A percentile compares a stretch with the other conserved stretches of the same genome.
Conservation (phyloP, 1,140 invertebrate species). For the Cephus cinctus region DNA sequence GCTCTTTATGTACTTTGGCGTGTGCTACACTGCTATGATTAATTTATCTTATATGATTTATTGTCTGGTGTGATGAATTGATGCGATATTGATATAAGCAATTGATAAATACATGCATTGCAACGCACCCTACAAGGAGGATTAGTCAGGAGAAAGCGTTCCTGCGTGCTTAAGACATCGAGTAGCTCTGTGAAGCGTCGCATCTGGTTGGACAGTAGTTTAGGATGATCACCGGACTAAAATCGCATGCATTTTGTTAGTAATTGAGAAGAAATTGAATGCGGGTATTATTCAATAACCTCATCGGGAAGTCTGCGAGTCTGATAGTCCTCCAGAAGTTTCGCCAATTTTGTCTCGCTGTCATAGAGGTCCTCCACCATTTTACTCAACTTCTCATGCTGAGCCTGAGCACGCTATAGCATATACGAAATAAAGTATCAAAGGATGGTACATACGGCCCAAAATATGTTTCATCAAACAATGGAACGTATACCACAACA, state of each 20-base stretch:
- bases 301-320: slow-evolving; percentile 35
- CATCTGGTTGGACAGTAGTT: slow-evolving; percentile 18
- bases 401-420: slow-evolving; percentile 42
- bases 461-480: too few relatives aligned
- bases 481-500: too few relatives aligned
- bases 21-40: too few relatives aligned
- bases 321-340: slow-evolving; percentile 46
- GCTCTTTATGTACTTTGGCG: too few relatives aligned
- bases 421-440: slow-evolving; percentile 12
- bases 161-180: slow-evolving; percentile 23
- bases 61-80: too few relatives aligned
- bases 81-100: not conserved
- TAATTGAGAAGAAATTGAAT: not conserved
- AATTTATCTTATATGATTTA: too few relatives aligned
- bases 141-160: slow-evolving; percentile 18
- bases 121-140: slow-evolving; percentile 22
- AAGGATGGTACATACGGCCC: too few relatives aligned
- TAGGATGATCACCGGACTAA: slow-evolving; percentile 16
- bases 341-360: slow-evolving; percentile 48
- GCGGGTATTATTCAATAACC: slow-evolving; percentile 31
- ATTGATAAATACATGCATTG: not conserved
- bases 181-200: slow-evolving; percentile 21
- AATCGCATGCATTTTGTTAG: slow-evolving; percentile 20
- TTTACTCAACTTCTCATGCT: slow-evolving; percentile 47
- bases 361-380: slow-evolving; percentile 53